phyloP scores from a whole-genome alignment of 2,888 invertebrate genomes.

The Drosophila falleni region DNA sequence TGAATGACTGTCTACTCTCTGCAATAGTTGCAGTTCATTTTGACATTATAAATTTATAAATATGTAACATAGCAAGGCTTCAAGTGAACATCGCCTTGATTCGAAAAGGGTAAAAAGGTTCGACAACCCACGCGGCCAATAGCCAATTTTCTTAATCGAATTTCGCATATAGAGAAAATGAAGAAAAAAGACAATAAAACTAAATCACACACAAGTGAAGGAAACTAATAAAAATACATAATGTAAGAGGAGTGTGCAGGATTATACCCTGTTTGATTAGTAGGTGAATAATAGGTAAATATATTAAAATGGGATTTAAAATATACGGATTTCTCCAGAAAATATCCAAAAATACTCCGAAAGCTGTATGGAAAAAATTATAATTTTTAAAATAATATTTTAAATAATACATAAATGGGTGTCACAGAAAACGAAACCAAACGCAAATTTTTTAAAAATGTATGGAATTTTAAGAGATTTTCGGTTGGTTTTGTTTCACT shows the following conservation, averaged over 20 bases:
- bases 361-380: too few relatives aligned
- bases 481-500: too few relatives aligned
- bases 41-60: constrained; percentile 11
- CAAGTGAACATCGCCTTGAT: constrained; percentile 6
- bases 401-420: too few relatives aligned
- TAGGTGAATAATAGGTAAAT: background rate
- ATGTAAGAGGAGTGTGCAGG: background rate
- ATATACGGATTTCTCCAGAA: background rate
- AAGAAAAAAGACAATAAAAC: constrained; percentile 42
- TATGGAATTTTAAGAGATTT: too few relatives aligned
- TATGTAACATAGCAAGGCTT: constrained; percentile 6
- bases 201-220: constrained; percentile 29
- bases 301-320: background rate
- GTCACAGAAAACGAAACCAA: too few relatives aligned
- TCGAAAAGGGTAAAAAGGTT: constrained; percentile 11
- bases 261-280: constrained; percentile 10
- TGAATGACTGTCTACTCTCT: constrained; percentile 35
- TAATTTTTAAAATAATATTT: too few relatives aligned
- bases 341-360: background rate
- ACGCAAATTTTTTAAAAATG: too few relatives aligned
- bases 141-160: constrained; percentile 39
- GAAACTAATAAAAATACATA: constrained; percentile 47
- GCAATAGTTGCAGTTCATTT: constrained; percentile 3
- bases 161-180: constrained; percentile 34
- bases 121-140: constrained; percentile 16